These are phyloP conservation scores for Apoda limacodes DNA, from an alignment of 2,888 invertebrate species.

Conservation along the genomic window DNA sequence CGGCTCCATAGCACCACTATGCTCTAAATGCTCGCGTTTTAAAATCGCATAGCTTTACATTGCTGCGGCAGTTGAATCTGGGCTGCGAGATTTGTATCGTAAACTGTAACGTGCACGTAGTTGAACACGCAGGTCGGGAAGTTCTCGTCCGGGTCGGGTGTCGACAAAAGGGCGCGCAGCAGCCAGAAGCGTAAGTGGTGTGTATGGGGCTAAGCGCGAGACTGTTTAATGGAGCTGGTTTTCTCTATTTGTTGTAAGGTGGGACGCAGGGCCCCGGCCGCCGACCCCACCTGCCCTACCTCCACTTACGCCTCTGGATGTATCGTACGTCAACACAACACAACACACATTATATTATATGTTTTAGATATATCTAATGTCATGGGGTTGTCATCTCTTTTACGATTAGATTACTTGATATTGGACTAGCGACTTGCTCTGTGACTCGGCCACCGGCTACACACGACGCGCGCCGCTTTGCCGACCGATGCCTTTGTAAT, in stretches of 20 bases:
- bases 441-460: no score
- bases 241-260: conserved; percentile 68
- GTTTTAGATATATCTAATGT: no score
- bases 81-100: conserved; percentile 5
- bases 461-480: no score
- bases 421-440: no score
- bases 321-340: conserved; percentile 68
- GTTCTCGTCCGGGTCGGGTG: not conserved
- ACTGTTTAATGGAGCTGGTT: conserved; percentile 55
- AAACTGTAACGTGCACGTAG: not conserved
- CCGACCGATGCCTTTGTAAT: no score
- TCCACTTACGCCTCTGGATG: conserved; percentile 72
- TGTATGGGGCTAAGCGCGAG: conserved; percentile 53
- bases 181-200: conserved; percentile 66
- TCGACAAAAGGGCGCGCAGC: conserved; percentile 37
- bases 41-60: no score
- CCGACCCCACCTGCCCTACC: conserved; percentile 68
- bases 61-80: conserved; percentile 17
- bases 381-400: no score
- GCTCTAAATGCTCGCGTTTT: conserved; percentile 59
- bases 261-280: conserved; percentile 67
- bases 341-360: no score
- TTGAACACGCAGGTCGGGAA: not conserved
- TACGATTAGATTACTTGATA: no score
- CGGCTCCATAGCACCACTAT: conserved; percentile 67